phyloP scores from a whole-genome alignment of 2,888 invertebrate species.

The Melanargia galathea region DNA sequence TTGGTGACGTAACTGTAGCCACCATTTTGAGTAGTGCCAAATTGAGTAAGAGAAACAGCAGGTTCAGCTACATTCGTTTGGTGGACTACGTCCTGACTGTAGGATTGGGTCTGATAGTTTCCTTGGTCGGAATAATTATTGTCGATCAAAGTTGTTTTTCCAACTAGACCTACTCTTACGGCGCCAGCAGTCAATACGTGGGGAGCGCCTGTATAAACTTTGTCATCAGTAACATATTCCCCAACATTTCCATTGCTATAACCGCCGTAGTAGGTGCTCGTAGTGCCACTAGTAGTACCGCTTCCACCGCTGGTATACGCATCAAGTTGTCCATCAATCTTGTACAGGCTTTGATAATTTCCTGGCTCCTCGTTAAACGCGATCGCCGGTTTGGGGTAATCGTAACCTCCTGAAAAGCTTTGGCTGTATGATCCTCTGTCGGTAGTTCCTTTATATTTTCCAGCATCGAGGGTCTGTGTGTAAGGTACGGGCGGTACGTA shows the following conservation, averaged over 20 bases:
- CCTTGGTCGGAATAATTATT: slow-evolving; percentile 58
- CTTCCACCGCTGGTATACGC: slow-evolving; percentile 46
- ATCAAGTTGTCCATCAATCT: slow-evolving; percentile 60
- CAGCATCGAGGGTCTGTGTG: slow-evolving; percentile 58
- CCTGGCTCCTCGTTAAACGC: slow-evolving; percentile 43
- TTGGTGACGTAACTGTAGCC: slow-evolving; percentile 67
- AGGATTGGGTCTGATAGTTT: slow-evolving; percentile 51
- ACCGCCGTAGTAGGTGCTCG: slow-evolving; percentile 46
- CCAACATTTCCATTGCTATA: slow-evolving; percentile 62
- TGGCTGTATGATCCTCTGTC: slow-evolving; percentile 34
- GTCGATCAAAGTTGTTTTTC: slow-evolving; percentile 74
- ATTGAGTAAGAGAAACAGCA: slow-evolving; percentile 67
- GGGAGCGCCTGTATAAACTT: slow-evolving; percentile 63
- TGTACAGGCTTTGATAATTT: slow-evolving; percentile 49
- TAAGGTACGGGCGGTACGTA: slow-evolving; percentile 66
- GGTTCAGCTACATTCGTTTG: slow-evolving; percentile 63
- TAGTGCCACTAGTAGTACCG: slow-evolving; percentile 33
- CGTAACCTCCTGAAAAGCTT: slow-evolving; percentile 38
- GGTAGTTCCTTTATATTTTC: slow-evolving; percentile 52
- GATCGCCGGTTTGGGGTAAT: slow-evolving; percentile 45
- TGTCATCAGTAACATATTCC: slow-evolving; percentile 61
- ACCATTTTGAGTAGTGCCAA: slow-evolving; percentile 68
- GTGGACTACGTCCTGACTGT: slow-evolving; percentile 39
- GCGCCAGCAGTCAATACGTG: slow-evolving; percentile 75
- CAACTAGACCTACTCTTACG: slow-evolving; percentile 74